phyloP scores from a whole-genome alignment of 2,888 invertebrate species.

The Xestia xanthographa region DNA sequence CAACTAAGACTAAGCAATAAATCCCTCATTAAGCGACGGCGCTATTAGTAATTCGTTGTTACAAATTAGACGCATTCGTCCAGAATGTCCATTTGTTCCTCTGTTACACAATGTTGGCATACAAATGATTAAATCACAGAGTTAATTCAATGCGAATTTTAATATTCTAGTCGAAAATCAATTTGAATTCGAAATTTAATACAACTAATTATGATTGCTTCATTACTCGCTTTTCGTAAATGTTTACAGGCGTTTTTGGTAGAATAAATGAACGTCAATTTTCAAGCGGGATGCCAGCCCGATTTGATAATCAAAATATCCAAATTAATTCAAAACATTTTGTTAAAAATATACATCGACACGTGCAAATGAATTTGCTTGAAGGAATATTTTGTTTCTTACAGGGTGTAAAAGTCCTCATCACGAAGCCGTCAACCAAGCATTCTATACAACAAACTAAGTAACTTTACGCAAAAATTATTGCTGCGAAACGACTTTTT shows the following conservation, averaged over 20 bases:
- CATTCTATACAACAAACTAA: too few species aligned
- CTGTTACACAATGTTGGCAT: conserved; percentile 21
- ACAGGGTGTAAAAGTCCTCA: too few species aligned
- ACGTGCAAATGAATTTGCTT: not conserved
- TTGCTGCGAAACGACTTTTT: too few species aligned
- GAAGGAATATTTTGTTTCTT: conserved; percentile 1
- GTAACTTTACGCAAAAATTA: too few species aligned
- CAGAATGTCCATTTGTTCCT: conserved; percentile 24
- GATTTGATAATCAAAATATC: conserved; percentile 47
- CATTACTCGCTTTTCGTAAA: conserved; percentile 55
- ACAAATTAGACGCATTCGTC: conserved; percentile 8
- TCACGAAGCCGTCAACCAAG: too few species aligned
- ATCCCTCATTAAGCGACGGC: not conserved
- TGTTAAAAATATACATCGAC: conserved; percentile 19
- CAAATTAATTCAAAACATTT: conserved; percentile 22
- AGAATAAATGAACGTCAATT: conserved; percentile 49
- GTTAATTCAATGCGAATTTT: conserved; percentile 48
- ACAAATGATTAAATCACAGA: conserved; percentile 37
- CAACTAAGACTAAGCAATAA: not conserved
- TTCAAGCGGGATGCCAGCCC: conserved; percentile 21
- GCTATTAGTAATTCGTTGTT: not conserved
- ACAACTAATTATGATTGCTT: conserved; percentile 60
- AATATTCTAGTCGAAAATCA: conserved; percentile 49
- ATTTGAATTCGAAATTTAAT: conserved; percentile 56
- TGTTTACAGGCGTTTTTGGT: conserved; percentile 55